phyloP scores from a whole-genome alignment of 2,888 invertebrate genomes.

The Calephelis perditalis region DNA sequence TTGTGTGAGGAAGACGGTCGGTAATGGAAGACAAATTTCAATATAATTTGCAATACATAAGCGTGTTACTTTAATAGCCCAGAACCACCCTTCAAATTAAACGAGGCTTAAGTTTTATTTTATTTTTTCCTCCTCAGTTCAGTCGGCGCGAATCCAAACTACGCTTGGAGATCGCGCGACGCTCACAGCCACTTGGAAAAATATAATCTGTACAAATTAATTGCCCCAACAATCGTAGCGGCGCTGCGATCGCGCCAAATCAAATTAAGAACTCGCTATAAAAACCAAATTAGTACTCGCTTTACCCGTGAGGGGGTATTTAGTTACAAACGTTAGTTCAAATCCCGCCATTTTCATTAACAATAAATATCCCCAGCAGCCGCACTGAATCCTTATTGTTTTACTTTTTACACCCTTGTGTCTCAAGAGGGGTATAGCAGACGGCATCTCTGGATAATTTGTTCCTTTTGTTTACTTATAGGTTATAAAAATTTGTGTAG shows the following conservation, averaged over 20 bases:
- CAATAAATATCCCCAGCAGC: constrained; percentile 77
- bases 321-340: constrained; percentile 79
- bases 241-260: constrained; percentile 76
- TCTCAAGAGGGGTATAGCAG: constrained; percentile 60
- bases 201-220: constrained; percentile 78
- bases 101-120: constrained; percentile 79
- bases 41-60: constrained; percentile 80
- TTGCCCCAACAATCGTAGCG: constrained; percentile 76
- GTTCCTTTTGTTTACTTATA: constrained; percentile 75
- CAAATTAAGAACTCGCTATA: constrained; percentile 79
- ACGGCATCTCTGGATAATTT: constrained; percentile 68
- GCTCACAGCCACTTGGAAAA: constrained; percentile 57
- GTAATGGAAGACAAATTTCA: constrained; percentile 79
- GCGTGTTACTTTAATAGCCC: constrained; percentile 80
- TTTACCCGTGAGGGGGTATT: constrained; percentile 78
- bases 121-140: constrained; percentile 71
- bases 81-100: constrained; percentile 80
- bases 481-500: constrained; percentile 77
- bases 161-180: constrained; percentile 41
- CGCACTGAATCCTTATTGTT: constrained; percentile 76
- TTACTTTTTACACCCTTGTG: constrained; percentile 79
- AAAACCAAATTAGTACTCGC: constrained; percentile 79
- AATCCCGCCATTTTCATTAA: constrained; percentile 79
- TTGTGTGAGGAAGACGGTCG: constrained; percentile 77
- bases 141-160: constrained; percentile 42